Conservation (phyloP, 2,888 invertebrate genomes). For the Agrilus biguttatus region DNA sequence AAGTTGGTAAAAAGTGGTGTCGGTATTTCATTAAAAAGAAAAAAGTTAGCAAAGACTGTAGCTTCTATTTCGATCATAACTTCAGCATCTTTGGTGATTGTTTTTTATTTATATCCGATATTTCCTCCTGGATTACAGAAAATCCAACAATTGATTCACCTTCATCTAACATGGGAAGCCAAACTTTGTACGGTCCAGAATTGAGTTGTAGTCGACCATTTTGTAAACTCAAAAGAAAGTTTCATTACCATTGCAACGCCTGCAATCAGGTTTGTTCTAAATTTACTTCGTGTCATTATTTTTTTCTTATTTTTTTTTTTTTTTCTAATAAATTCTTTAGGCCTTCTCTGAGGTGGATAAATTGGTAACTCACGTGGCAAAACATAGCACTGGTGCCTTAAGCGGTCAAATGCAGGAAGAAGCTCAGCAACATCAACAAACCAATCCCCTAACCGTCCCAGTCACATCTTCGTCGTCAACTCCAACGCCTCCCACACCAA, state of each 20-base stretch:
- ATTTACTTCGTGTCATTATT: not conserved
- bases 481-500: constrained; percentile 18
- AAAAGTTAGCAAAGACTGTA: too few species aligned
- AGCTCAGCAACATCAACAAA: constrained; percentile 11
- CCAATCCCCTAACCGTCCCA: constrained; percentile 14
- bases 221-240: constrained; percentile 64
- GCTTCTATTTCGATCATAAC: too few species aligned
- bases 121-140: constrained; percentile 4
- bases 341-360: constrained; percentile 60
- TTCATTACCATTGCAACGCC: constrained; percentile 65
- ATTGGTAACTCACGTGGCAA: constrained; percentile 52
- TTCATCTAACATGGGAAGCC: constrained; percentile 21
- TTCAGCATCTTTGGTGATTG: not conserved
- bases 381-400: constrained; percentile 49
- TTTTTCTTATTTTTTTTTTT: not conserved
- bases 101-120: not conserved
- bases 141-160: not conserved
- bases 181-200: constrained; percentile 46
- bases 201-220: constrained; percentile 60
- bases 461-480: constrained; percentile 19
- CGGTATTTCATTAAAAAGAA: too few species aligned
- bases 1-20: not conserved
- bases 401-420: constrained; percentile 31
- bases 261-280: constrained; percentile 48
- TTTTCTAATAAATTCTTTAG: constrained; percentile 15